Conservation (phyloP, 2,797 vertebrate species). For the Enteromius trimaculatus region DNA sequence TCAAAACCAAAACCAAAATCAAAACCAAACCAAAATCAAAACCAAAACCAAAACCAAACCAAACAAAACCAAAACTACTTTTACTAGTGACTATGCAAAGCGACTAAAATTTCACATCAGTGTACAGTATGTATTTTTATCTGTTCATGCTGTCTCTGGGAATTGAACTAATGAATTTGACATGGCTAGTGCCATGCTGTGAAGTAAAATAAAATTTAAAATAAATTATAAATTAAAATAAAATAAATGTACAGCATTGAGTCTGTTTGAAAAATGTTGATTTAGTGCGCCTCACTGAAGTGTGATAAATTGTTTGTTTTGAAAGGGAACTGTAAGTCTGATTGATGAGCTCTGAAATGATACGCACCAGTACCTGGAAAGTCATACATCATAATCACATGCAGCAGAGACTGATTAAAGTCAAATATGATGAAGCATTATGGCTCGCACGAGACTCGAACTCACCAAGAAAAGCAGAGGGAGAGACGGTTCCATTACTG, state of each 20-base stretch:
- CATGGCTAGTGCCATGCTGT: neutral
- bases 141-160: neutral
- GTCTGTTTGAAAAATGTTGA: conserved; percentile 31
- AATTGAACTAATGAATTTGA: neutral
- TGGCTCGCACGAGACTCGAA: conserved; percentile 23
- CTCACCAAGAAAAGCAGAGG: conserved; percentile 92
- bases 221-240: conserved; percentile 9
- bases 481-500: conserved; percentile 93
- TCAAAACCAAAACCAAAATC: neutral
- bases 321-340: conserved; percentile 53
- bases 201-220: conserved; percentile 36
- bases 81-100: neutral
- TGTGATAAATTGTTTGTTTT: conserved; percentile 51
- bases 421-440: conserved; percentile 32
- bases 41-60: neutral
- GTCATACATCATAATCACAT: conserved; percentile 49
- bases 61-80: no score
- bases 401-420: conserved; percentile 39
- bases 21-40: neutral
- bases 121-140: neutral
- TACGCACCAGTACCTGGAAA: conserved; percentile 32
- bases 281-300: conserved; percentile 34
- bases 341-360: conserved; percentile 53
- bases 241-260: conserved; percentile 8
- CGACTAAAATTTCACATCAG: neutral